phyloP scores from a whole-genome alignment of 2,113 vertebrate species.

The Ondatra zibethicus region DNA sequence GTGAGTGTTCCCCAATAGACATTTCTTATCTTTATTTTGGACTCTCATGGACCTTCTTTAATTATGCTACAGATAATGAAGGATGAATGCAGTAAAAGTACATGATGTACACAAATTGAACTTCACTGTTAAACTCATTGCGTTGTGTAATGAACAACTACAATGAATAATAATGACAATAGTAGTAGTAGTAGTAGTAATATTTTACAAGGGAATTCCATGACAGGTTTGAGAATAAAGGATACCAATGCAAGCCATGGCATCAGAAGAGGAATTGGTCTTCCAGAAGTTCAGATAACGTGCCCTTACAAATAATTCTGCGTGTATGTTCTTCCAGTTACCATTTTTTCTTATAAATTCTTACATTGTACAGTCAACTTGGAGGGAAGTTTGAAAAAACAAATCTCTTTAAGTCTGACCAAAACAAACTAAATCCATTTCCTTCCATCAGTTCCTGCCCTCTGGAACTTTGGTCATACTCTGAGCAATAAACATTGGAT shows the following conservation, averaged over 20 bases:
- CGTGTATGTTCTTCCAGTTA: neutral
- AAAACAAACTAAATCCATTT: neutral
- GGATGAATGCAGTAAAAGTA: neutral
- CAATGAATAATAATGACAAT: neutral
- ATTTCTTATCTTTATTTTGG: no score
- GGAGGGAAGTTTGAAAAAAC: neutral
- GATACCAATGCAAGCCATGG: neutral
- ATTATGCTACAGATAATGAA: no score
- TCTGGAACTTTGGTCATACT: neutral
- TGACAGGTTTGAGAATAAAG: neutral
- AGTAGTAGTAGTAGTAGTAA: no score
- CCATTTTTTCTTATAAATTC: neutral
- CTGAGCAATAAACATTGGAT: neutral
- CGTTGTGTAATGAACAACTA: neutral
- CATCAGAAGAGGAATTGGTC: neutral
- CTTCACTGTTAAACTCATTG: neutral
- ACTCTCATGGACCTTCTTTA: no score
- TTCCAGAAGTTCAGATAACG: neutral
- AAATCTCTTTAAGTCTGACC: neutral
- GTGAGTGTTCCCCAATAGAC: no score
- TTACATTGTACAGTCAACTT: neutral
- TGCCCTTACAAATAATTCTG: neutral
- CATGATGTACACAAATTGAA: neutral
- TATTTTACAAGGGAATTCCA: neutral
- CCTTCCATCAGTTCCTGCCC: neutral